These are phyloP conservation scores for Chrysolina oricalcia DNA, from an alignment of 2,888 invertebrate species.

Conservation along the genomic window DNA sequence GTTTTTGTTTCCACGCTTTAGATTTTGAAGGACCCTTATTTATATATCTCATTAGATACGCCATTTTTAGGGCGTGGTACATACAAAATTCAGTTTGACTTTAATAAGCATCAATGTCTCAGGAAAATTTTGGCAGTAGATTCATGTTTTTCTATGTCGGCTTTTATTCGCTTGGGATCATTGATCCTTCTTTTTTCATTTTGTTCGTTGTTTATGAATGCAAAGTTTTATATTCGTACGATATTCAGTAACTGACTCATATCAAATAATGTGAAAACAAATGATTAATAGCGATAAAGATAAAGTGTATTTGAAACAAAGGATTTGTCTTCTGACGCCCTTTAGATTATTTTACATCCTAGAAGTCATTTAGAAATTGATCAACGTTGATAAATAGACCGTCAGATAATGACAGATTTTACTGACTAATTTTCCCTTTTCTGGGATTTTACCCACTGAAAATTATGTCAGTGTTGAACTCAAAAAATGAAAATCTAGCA, in stretches of 20 bases:
- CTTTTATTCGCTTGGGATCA: too few relatives aligned
- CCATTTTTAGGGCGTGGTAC: conserved; percentile 22
- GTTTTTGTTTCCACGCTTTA: conserved; percentile 33
- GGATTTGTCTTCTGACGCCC: neutral
- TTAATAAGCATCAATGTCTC: neutral
- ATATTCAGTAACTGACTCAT: neutral
- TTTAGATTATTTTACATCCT: neutral
- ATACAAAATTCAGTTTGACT: neutral
- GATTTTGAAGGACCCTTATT: neutral
- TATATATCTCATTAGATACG: neutral
- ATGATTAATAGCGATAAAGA: neutral
- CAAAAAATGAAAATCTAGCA: too few relatives aligned
- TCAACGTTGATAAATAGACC: too few relatives aligned
- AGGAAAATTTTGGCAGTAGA: neutral
- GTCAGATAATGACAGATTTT: too few relatives aligned
- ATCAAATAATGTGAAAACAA: neutral
- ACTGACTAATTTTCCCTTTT: too few relatives aligned
- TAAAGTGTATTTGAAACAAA: neutral
- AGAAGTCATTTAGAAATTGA: neutral
- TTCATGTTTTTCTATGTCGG: too few relatives aligned
- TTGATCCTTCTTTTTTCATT: too few relatives aligned
- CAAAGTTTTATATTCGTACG: too few relatives aligned
- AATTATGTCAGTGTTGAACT: too few relatives aligned
- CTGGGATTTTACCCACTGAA: too few relatives aligned
- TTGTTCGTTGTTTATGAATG: too few relatives aligned